Evolutionary conservation across 1,140 invertebrate genomes (phyloP), one percentile per base, ranked within the genome.

Genomic region (Cherax quadricarinatus): DNA sequence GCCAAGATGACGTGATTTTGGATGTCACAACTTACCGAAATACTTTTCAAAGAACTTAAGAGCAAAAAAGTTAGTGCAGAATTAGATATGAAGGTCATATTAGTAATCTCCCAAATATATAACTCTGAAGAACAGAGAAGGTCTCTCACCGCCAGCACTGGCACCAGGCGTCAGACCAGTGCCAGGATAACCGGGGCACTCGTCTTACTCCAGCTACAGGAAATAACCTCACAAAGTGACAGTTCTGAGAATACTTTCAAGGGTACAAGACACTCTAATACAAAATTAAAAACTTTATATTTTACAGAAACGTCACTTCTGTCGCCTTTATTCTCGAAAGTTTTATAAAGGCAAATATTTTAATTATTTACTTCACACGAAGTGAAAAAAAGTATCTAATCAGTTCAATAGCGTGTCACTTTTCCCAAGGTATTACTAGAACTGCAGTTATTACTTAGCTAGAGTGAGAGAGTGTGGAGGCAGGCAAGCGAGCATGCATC

Each of bases 51-150:
- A 66, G 70, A 30, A n/a, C 70, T 75, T 75, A 24, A 75, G 70
- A 75, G 24, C 21, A n/a, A 75, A 12, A 70, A 18, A 66, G 70
- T 75, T 75, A 75, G 70, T 75, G 70, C 70, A 75, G 70, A 75
- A 75, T 30, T 75, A 75, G 70, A 41, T 16, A 75, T 75, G 70
- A 75, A 66, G 12, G 21, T 30, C 18, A 24, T 30, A 30, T n/a
- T 75, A 75, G 70, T 30, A 75, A 75, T 75, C 70, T 75, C 70
- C 70, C 70, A 30, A n/a, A 21, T 75, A 16, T 30, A 24, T 75
- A 30, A 75, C 21, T 21, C 14, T 75, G 70, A 75, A 75, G 70
- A 75, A n/a, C 16, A 24, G 70, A 30, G 21, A n/a, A 75, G 70
- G 70, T 2, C 70, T 30, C 24, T 66, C 21, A 18, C 62, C 5